Base-by-base conservation (phyloP, 1,140 invertebrate species). In the Drosophila ironensis region DNA sequence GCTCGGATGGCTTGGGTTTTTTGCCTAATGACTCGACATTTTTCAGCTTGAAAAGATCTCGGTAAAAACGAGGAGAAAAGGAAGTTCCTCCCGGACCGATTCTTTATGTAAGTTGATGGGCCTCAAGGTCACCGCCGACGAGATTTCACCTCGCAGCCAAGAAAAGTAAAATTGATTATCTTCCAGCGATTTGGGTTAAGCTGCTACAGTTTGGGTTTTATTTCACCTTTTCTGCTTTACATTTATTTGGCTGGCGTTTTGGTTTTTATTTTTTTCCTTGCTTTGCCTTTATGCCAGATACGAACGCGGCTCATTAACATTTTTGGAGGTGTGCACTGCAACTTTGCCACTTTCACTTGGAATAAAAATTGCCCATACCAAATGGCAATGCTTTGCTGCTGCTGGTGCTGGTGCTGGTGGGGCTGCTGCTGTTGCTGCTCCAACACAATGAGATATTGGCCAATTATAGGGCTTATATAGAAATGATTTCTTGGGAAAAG, bases 331-430 rank as follows among this genome's bases (percentile, higher is more conserved):
- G 78, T 70, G 78, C 78, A 86, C 73, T 82, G 73, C 78, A 82
- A 82, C 77, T 82, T 82, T 82, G 78, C 82, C 80, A 82, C 78
- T 82, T 82, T 82, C 78, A 82, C 78, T 82, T 74, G 78, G 69
- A 84, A 86, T 78, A 73, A 82, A n/a, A 82, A 82, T 78, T 70
- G 78, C 78, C 63, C 68, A 82, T 72, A 76, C 60, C 72, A 82
- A 68, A 73, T 84, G 73, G 61, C 73, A 82, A 57, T 84, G 73
- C 33, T 77, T 77, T 46, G 50, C 41, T 44, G 16, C 22, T 24
- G 52, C 46, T 46, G 47, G 27, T 42, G 46, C 48, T 42, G 42
- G 24, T 63, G 50, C 41, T 37, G 12, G 2, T 5, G 20, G 27
- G 35, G 50, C 41, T 44, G 16, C 22, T 24, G 52, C 46, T 46